These are phyloP conservation scores for Hiodon alosoides DNA, from an alignment of 2,113 vertebrate species.

Conservation along the genomic window DNA sequence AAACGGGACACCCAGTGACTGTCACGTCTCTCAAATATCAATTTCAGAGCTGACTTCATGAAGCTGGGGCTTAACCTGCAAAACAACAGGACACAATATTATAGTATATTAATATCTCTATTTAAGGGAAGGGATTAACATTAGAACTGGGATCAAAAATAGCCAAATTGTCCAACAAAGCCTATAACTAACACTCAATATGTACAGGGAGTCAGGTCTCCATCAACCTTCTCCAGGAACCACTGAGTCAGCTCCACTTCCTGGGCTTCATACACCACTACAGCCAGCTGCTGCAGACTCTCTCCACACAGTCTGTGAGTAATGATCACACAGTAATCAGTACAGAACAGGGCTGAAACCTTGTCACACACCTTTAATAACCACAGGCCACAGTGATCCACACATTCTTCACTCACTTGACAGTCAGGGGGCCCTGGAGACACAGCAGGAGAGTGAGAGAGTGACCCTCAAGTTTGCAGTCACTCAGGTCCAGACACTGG, in stretches of 20 bases:
- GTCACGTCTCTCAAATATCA: conserved; percentile 23
- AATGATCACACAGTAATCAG: not conserved
- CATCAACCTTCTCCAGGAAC: conserved; percentile 30
- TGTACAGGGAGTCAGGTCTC: conserved; percentile 30
- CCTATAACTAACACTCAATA: conserved; percentile 31
- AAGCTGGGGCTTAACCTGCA: conserved; percentile 31
- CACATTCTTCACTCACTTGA: conserved; percentile 25
- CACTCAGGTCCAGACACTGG: conserved; percentile 30
- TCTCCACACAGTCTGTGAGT: conserved; percentile 20
- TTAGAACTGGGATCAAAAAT: too few species aligned
- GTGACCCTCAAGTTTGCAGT: conserved; percentile 5
- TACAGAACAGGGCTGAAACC: not conserved
- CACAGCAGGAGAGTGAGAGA: conserved; percentile 18
- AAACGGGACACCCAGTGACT: conserved; percentile 22
- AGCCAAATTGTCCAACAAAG: too few species aligned
- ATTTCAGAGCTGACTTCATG: conserved; percentile 23
- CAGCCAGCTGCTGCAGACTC: conserved; percentile 25
- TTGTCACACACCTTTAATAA: not conserved
- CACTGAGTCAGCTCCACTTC: conserved; percentile 25
- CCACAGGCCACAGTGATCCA: not conserved
- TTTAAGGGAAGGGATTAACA: too few species aligned
- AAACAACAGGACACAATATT: not conserved
- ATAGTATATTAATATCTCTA: too few species aligned
- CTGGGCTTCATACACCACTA: conserved; percentile 30
- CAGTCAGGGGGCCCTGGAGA: conserved; percentile 11